Evolutionary conservation across 2,888 invertebrate species (phyloP).

Genomic region (Drosophila infuscata): DNA sequence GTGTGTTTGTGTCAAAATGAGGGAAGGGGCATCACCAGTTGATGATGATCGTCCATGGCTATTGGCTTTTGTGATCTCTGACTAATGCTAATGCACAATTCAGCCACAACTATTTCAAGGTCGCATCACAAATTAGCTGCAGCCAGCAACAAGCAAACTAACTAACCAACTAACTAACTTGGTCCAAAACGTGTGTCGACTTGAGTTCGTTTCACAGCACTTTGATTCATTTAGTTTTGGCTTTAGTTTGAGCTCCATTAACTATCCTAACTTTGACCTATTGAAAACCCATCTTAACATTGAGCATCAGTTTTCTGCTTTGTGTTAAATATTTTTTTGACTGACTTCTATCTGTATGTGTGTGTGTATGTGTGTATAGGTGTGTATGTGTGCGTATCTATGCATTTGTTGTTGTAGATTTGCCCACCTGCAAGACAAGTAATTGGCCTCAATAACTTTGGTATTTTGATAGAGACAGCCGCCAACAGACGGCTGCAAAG

Average conservation of each 20-base stretch:
- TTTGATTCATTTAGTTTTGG: slow-evolving; percentile 10
- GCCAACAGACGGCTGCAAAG: slow-evolving; percentile 7
- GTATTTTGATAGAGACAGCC: slow-evolving; percentile 68
- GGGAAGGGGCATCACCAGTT: slow-evolving; percentile 6
- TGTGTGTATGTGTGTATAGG: neutral
- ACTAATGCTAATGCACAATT: slow-evolving; percentile 66
- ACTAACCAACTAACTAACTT: slow-evolving; percentile 16
- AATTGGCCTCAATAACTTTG: slow-evolving; percentile 81
- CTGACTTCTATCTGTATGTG: neutral
- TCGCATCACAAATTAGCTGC: slow-evolving; percentile 56
- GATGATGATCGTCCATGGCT: slow-evolving; percentile 53
- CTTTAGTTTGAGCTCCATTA: slow-evolving; percentile 7
- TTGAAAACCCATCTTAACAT: slow-evolving; percentile 29
- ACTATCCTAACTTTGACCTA: slow-evolving; percentile 55
- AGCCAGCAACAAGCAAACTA: slow-evolving; percentile 10
- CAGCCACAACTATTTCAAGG: slow-evolving; percentile 54
- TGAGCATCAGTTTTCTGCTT: slow-evolving; percentile 12
- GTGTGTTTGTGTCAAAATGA: neutral
- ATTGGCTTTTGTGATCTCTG: slow-evolving; percentile 64
- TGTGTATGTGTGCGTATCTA: slow-evolving; percentile 12
- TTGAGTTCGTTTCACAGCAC: slow-evolving; percentile 6
- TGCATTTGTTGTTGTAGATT: slow-evolving; percentile 18
- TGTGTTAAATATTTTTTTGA: slow-evolving; percentile 14
- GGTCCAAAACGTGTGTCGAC: slow-evolving; percentile 16
- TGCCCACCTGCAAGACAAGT: slow-evolving; percentile 80